Base-by-base conservation (phyloP, 35 echinoderm and acorn worm species). In the Chiridota heheva region DNA sequence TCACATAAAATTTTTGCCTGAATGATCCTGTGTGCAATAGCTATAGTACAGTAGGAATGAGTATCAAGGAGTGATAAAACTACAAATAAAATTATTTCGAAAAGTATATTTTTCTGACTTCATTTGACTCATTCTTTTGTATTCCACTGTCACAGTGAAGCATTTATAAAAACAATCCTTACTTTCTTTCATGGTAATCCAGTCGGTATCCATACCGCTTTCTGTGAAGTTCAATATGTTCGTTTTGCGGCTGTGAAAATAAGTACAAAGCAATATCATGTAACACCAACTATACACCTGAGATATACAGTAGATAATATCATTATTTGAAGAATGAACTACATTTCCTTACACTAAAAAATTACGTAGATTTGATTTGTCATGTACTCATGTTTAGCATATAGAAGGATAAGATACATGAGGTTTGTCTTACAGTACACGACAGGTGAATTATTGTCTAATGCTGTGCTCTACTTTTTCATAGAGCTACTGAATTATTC, bases 131-230 rank as follows among this genome's bases (percentile, higher is more conserved):
- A 18, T 65, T 70, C 13, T 69, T 28, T 13, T 22, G 12, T 44
- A 31, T 25, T 46, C 18, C 2, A 13, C 41, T 7, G 5, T 34
- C 4, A 41, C 40, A 56, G 13, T 18, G 15, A 39, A 84, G 28
- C 26, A 18, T 8, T 33, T 55, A 66, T 32, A 20, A 67, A 17
- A 60, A 8, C 12, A 53, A 46, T 10, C 87, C 95, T 88, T 85
- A 98, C 95, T 98, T 98, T 86, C 89, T 91, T 40, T 98, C 95
- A 65, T 92, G 82, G 43, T 98, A 90, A 75, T 98, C 95, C 39
- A 98, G 73, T 5, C 95, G 84, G 46, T 98, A 91, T 24, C 95
- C 95, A 91, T 98, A 74, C 25, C 95, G 76, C 82, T 98, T 98
- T 60, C 89, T 78, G 80, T 98, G 95, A 22, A 98, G 81, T 78